Evolutionary conservation across 2,888 invertebrate species (phyloP).

Genomic region (Harpalus rubripes): DNA sequence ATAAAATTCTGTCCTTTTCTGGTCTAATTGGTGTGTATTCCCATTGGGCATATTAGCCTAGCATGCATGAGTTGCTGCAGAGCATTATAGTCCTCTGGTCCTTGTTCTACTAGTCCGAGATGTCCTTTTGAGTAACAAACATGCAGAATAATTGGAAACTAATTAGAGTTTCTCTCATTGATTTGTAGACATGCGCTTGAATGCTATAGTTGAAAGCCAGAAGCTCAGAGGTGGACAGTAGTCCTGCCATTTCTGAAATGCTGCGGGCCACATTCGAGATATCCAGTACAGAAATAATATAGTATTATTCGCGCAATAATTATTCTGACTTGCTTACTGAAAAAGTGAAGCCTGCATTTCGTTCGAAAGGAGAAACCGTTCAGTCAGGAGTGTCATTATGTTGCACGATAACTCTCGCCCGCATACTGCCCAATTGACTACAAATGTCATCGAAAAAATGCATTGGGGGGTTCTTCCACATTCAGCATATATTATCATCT

Average conservation of each 20-base stretch:
- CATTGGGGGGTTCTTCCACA: no score
- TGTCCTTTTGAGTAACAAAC: constrained; percentile 44
- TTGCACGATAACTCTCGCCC: no score
- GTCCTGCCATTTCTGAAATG: not conserved
- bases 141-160: constrained; percentile 48
- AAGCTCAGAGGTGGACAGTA: not conserved
- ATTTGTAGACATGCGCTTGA: not conserved
- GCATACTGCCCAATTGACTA: no score
- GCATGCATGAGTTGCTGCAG: constrained; percentile 21
- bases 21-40: not conserved
- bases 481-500: no score
- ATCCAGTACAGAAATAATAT: no score
- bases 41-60: constrained; percentile 21
- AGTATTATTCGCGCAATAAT: no score
- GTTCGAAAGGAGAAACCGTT: no score
- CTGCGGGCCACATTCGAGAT: not conserved
- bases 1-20: not conserved
- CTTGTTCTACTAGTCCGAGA: constrained; percentile 21
- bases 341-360: no score
- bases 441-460: no score
- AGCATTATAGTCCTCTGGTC: not conserved
- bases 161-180: constrained; percentile 32
- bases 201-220: not conserved
- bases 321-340: no score
- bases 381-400: no score